These are phyloP conservation scores for Nasua narica DNA, from an alignment of 2,797 vertebrate species.

Conservation along the genomic window DNA sequence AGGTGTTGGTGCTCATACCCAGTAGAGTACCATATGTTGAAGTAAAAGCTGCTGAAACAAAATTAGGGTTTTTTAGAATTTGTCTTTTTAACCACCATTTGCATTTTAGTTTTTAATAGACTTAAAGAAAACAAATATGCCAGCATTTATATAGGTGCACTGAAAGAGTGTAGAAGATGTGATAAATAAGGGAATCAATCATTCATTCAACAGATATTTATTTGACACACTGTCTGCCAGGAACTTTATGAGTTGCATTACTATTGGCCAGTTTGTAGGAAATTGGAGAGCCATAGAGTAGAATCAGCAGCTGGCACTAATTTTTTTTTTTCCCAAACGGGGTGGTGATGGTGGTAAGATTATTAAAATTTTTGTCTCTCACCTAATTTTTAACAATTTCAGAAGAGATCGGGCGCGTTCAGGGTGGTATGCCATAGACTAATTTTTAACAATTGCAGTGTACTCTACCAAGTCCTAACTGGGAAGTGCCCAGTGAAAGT, in stretches of 20 bases:
- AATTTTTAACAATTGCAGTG: not conserved
- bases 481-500: not conserved
- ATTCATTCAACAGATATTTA: not conserved
- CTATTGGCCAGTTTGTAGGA: not conserved
- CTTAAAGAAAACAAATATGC: not conserved
- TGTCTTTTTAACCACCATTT: not conserved
- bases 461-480: not conserved
- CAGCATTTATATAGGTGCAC: not conserved
- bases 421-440: no score
- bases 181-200: not conserved
- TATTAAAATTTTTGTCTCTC: not conserved
- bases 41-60: not conserved
- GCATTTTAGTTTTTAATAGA: not conserved
- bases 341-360: not conserved
- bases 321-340: not conserved
- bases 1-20: not conserved
- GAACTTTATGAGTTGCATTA: not conserved
- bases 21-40: not conserved
- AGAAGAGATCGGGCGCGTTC: not conserved
- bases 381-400: not conserved
- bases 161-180: not conserved
- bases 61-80: not conserved
- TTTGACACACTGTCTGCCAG: not conserved
- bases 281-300: not conserved
- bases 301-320: not conserved